phyloP scores from a whole-genome alignment of 1,140 invertebrate species.

The Lucilia cuprina region DNA sequence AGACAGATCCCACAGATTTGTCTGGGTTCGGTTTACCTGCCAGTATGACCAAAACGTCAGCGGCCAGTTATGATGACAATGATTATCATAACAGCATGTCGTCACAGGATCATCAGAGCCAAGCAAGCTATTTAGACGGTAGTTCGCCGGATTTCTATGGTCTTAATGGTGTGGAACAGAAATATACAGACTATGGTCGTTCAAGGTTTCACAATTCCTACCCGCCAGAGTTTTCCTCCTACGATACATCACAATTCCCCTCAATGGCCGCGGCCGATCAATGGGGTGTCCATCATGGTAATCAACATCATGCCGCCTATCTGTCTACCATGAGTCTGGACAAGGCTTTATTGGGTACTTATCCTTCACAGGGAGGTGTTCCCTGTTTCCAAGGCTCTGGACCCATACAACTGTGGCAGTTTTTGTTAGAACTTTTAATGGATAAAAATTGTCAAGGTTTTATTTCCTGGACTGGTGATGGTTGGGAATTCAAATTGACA shows the following conservation, averaged over 20 bases:
- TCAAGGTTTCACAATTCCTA: conserved; percentile 52
- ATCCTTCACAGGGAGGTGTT: conserved; percentile 58
- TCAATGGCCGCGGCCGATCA: conserved; percentile 76
- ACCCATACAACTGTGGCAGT: conserved; percentile 97
- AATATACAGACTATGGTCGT: conserved; percentile 56
- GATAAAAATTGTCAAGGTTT: conserved; percentile 96
- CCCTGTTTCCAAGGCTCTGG: conserved; percentile 75
- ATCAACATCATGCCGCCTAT: conserved; percentile 57
- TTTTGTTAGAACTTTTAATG: conserved; percentile 92
- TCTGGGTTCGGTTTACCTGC: conserved; percentile 49
- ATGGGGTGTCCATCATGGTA: conserved; percentile 68
- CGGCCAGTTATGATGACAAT: conserved; percentile 49
- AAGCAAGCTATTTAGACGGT: conserved; percentile 60
- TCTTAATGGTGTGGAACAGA: conserved; percentile 69
- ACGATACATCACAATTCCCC: conserved; percentile 79
- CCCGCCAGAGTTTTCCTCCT: conserved; percentile 63
- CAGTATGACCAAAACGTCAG: conserved; percentile 46
- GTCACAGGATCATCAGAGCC: conserved; percentile 74
- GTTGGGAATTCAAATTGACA: conserved; percentile 99
- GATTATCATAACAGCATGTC: conserved; percentile 58
- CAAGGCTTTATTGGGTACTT: conserved; percentile 56
- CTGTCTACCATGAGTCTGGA: conserved; percentile 58
- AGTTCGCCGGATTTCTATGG: conserved; percentile 49
- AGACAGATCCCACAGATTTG: conserved; percentile 59
- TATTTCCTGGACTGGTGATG: conserved; percentile 98